Conservation (phyloP, 1,140 invertebrate species). For the Calosoma granatense region DNA sequence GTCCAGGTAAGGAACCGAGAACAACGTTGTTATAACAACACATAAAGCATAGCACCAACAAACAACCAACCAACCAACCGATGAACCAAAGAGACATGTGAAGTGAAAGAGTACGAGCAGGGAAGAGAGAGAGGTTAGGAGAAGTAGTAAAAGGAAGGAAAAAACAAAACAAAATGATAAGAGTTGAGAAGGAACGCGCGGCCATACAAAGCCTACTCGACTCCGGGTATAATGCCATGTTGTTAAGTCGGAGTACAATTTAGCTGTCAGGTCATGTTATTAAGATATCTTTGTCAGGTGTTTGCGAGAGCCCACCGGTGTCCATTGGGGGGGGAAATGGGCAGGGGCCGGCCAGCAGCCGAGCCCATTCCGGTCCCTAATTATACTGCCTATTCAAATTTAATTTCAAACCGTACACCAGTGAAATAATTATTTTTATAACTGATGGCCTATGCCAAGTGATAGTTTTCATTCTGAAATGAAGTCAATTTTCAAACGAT, state of each 20-base stretch:
- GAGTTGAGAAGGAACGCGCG: not conserved
- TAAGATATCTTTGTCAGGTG: constrained; percentile 9
- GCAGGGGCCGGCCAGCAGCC: not conserved
- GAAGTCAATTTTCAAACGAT: too few species aligned
- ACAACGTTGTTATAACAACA: constrained; percentile 1
- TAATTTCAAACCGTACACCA: not conserved
- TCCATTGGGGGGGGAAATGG: not conserved
- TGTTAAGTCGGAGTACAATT: constrained; percentile 7
- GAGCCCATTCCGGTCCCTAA: not conserved
- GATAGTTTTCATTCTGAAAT: too few species aligned
- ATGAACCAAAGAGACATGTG: not conserved
- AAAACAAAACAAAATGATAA: constrained; percentile 4
- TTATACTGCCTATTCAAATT: not conserved
- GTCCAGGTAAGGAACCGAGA: not conserved
- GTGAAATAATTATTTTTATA: constrained; percentile 6
- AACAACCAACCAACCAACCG: not conserved
- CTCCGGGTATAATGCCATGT: not conserved
- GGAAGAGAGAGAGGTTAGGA: too few species aligned
- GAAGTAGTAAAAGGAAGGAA: not conserved
- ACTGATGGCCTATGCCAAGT: not conserved
- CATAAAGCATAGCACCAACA: not conserved
- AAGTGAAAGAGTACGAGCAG: too few species aligned
- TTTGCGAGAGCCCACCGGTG: not conserved
- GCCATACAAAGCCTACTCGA: not conserved
- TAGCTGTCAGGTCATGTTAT: constrained; percentile 5